Conservation (phyloP, 2,888 invertebrate genomes). For the Cyclophora punctaria region DNA sequence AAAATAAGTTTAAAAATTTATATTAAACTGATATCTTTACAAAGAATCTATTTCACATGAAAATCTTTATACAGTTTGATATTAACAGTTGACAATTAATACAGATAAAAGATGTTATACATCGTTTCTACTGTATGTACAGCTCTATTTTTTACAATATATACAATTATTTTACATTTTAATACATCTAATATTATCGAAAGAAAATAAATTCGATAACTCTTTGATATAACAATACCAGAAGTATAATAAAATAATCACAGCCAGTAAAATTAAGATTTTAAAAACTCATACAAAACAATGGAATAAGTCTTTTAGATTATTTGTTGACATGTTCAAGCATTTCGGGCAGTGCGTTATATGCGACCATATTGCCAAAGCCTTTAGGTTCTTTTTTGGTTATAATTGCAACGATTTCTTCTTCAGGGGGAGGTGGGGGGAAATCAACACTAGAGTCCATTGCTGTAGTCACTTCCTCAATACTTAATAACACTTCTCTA, state of each 20-base stretch:
- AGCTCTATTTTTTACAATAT: constrained; percentile 40
- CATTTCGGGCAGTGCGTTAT: constrained; percentile 70
- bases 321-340: constrained; percentile 61
- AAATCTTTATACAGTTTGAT: constrained; percentile 59
- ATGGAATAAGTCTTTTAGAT: constrained; percentile 27
- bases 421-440: constrained; percentile 60
- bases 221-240: constrained; percentile 23
- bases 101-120: constrained; percentile 65
- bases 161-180: constrained; percentile 37
- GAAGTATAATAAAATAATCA: constrained; percentile 24
- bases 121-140: constrained; percentile 30
- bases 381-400: constrained; percentile 69
- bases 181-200: constrained; percentile 19
- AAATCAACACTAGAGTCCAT: constrained; percentile 49
- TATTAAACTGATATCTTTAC: constrained; percentile 65
- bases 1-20: constrained; percentile 35
- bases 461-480: constrained; percentile 63
- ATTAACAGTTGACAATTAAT: constrained; percentile 64
- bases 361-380: constrained; percentile 70
- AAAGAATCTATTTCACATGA: constrained; percentile 67
- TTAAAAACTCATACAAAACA: constrained; percentile 16
- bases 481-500: constrained; percentile 67
- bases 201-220: constrained; percentile 40
- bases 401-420: constrained; percentile 68
- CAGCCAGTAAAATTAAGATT: constrained; percentile 39